These are phyloP conservation scores for Mellivora capensis DNA, from an alignment of 2,113 vertebrate species.

Conservation along the genomic window DNA sequence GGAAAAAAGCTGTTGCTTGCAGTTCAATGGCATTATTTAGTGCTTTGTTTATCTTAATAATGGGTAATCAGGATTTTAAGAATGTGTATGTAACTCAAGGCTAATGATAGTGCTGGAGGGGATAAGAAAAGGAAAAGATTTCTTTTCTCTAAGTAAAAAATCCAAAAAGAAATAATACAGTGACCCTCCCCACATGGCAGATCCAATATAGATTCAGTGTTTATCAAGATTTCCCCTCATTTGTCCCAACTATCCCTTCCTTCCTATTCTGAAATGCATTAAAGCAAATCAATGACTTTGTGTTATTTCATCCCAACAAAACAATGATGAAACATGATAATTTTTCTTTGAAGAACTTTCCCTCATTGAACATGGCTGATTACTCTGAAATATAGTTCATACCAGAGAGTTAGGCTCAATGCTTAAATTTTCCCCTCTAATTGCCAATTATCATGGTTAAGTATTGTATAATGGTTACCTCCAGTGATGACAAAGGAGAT, in stretches of 20 bases:
- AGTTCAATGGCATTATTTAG: slow-evolving; percentile 9
- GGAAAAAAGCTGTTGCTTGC: background rate
- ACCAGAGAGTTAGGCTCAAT: background rate
- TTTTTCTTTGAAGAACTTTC: slow-evolving; percentile 20
- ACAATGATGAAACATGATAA: background rate
- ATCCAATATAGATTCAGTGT: background rate
- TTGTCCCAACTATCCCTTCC: background rate
- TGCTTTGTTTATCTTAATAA: slow-evolving; percentile 51
- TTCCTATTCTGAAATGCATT: background rate
- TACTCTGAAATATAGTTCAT: background rate
- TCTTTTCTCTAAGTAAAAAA: background rate
- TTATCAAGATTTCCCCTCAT: background rate
- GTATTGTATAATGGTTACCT: background rate
- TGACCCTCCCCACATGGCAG: background rate
- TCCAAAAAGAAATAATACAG: background rate
- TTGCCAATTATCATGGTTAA: background rate
- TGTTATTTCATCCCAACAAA: background rate
- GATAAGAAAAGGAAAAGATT: background rate
- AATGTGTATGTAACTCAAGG: background rate
- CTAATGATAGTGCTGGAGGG: background rate
- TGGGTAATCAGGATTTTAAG: slow-evolving; percentile 16
- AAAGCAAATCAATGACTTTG: slow-evolving; percentile 33
- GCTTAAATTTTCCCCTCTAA: background rate
- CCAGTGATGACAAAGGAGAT: background rate
- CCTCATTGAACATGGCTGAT: background rate